Percentiles rank a stretch among this genome's conserved stretches.
Conservation (phyloP, 2,888 invertebrate genomes). For the Periphyllus acericola region DNA sequence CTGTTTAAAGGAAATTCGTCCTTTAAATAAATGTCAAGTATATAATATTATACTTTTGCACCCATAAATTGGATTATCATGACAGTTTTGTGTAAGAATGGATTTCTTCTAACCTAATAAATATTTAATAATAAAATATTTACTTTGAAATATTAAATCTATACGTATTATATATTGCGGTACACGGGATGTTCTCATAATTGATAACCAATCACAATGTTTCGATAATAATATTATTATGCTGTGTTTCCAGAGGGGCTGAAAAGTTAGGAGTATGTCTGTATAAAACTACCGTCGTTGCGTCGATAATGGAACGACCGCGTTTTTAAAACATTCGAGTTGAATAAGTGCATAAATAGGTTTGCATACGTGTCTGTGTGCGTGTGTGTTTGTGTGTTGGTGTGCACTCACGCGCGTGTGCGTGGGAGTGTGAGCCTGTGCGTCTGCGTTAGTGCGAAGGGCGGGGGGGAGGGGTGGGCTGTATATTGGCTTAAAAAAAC, state of each 20-base stretch:
- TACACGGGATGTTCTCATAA: too few relatives aligned
- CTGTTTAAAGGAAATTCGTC: too few relatives aligned
- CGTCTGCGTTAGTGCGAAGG: background rate
- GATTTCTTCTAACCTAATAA: background rate
- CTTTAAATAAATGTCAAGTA: too few relatives aligned
- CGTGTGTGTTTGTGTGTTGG: background rate
- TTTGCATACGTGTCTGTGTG: too few relatives aligned
- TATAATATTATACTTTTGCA: background rate
- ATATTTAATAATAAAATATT: too few relatives aligned
- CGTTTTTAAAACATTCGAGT: slow-evolving; percentile 5
- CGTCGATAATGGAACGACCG: background rate
- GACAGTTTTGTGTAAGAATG: background rate
- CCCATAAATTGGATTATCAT: background rate
- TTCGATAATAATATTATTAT: too few relatives aligned
- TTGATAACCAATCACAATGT: too few relatives aligned
- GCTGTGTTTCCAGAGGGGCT: background rate
- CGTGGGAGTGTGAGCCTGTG: too few relatives aligned
- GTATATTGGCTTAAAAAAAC: slow-evolving; percentile 44
- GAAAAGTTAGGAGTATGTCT: background rate
- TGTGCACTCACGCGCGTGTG: background rate
- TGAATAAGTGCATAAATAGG: slow-evolving; percentile 14
- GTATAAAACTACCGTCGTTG: background rate
- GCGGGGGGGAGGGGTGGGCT: background rate
- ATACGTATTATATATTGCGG: too few relatives aligned
- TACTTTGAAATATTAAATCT: too few relatives aligned